Evolutionary conservation across 2,113 vertebrate genomes (phyloP).

Genomic region (Neolamprologus variostigma): DNA sequence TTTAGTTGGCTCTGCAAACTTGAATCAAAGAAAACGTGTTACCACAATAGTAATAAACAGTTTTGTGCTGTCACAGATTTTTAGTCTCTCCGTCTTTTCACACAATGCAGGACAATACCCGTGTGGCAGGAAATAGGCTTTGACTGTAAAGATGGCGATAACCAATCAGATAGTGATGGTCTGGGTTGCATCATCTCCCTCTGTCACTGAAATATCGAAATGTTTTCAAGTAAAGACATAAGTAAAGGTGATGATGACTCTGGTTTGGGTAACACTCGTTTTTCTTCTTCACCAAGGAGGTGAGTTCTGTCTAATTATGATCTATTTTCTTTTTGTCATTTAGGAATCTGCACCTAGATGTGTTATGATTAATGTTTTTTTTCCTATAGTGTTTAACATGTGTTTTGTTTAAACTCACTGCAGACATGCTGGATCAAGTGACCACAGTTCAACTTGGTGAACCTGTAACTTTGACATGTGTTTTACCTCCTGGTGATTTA

Average conservation of each 20-base stretch:
- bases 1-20: not conserved
- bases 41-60: not conserved
- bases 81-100: not conserved
- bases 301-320: not conserved
- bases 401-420: not conserved
- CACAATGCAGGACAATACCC: not conserved
- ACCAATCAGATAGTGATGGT: not conserved
- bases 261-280: not conserved
- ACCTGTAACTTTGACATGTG: not conserved
- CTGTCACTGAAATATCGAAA: not conserved
- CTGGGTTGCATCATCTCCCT: not conserved
- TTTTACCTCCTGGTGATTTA: accelerated
- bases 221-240: not conserved
- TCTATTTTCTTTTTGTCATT: not conserved
- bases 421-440: not conserved
- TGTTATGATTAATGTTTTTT: not conserved
- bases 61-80: not conserved
- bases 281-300: not conserved
- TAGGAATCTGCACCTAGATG: accelerated
- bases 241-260: not conserved
- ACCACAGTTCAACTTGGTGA: not conserved
- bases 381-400: not conserved
- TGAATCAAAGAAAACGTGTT: not conserved
- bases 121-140: not conserved
- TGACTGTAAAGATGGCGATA: not conserved